Evolutionary conservation across 2,888 invertebrate species (phyloP).

Genomic region (Eucriotettix oculatus): DNA sequence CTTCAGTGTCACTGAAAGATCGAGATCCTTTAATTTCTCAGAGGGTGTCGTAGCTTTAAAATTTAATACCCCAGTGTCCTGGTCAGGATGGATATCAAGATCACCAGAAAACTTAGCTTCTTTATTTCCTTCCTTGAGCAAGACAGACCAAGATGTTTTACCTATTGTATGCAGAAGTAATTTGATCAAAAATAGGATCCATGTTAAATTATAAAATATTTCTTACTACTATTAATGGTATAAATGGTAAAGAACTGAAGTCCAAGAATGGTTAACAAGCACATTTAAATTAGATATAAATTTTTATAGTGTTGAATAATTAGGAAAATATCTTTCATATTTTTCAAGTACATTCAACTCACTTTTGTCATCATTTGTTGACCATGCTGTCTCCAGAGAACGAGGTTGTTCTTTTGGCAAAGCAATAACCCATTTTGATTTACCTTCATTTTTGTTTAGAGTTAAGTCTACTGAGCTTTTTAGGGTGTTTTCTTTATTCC

Average conservation of each 20-base stretch:
- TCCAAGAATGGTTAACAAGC: constrained; percentile 16
- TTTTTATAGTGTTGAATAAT: no score
- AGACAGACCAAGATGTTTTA: no score
- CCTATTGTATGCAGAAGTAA: no score
- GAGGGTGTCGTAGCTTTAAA: constrained; percentile 19
- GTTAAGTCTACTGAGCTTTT: constrained; percentile 23
- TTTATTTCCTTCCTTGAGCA: no score
- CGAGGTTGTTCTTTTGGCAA: constrained; percentile 33
- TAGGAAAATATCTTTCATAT: no score
- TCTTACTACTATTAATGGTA: no score
- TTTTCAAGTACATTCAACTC: no score
- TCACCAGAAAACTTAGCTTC: constrained; percentile 16
- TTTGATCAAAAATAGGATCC: no score
- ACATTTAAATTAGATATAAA: no score
- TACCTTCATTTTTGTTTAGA: constrained; percentile 19
- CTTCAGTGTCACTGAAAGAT: constrained; percentile 21
- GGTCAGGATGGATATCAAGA: constrained; percentile 13
- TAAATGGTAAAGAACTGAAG: no score
- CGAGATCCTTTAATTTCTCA: constrained; percentile 18
- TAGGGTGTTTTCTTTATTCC: constrained; percentile 35
- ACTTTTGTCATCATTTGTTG: neutral
- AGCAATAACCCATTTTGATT: constrained; percentile 26
- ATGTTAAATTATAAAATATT: no score
- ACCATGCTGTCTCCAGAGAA: constrained; percentile 17
- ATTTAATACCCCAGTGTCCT: constrained; percentile 11